Base-by-base conservation (phyloP, 2,888 invertebrate genomes). In the Allacma fusca region DNA sequence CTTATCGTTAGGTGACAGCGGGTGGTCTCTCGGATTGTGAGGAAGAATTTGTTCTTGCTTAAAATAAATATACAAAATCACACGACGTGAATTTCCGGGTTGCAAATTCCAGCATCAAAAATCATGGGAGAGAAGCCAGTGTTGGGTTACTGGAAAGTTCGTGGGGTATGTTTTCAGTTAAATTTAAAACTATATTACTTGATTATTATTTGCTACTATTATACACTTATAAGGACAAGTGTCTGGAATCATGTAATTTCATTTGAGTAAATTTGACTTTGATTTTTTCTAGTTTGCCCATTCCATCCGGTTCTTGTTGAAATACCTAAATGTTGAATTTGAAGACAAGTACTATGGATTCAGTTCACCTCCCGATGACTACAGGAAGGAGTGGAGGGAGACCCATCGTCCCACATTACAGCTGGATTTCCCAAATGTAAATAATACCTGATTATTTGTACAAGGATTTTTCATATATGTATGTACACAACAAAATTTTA, bases 61-160 rank as follows among this genome's bases (percentile, higher is more conserved):
- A n/a, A n/a, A n/a, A n/a, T n/a, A n/a, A n/a, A n/a, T n/a, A n/a
- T n/a, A n/a, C n/a, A n/a, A n/a, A n/a, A n/a, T n/a, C n/a, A n/a
- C n/a, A n/a, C n/a, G n/a, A n/a, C n/a, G n/a, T n/a, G n/a, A n/a
- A n/a, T n/a, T n/a, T n/a, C n/a, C n/a, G n/a, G n/a, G n/a, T n/a
- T n/a, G n/a, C n/a, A n/a, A n/a, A n/a, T n/a, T n/a, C n/a, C n/a
- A n/a, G n/a, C n/a, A n/a, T n/a, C n/a, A n/a, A 40, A 9, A 40
- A 59, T n/a, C 59, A 59, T 59, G 59, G 59, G 12, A 59, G n/a
- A n/a, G n/a, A 59, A 59, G 19, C 59, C 59, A n/a, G n/a, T 59
- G 5, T n/a, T 59, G 59, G 59, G 59, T 59, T 59, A 59, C 59
- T 59, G 59, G 59, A 59, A 59, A 59, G 59, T 59, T 59, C 59